A percentile compares a stretch with the other conserved stretches of the same genome.
Evolutionary conservation across 2,888 invertebrate species (phyloP).

Genomic region (Ochropacha duplaris): DNA sequence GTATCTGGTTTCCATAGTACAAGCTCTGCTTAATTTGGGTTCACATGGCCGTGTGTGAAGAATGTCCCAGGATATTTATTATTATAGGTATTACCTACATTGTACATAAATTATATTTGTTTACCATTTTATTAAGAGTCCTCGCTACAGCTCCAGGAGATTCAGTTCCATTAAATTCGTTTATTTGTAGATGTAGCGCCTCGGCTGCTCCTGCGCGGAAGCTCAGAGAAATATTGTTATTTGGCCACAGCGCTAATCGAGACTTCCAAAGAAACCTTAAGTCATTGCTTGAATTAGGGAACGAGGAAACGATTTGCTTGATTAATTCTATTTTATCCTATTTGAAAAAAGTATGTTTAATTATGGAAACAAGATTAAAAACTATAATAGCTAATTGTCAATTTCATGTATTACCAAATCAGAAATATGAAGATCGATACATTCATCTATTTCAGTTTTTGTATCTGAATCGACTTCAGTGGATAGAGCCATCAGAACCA

Average conservation of each 20-base stretch:
- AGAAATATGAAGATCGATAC: constrained; percentile 42
- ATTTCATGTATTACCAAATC: constrained; percentile 44
- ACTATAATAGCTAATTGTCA: too few species aligned
- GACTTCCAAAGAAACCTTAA: constrained; percentile 60
- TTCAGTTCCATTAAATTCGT: constrained; percentile 49
- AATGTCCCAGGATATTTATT: too few species aligned
- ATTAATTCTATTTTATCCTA: constrained; percentile 60
- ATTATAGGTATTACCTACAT: too few species aligned
- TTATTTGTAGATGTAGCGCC: constrained; percentile 42
- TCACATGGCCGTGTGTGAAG: too few species aligned
- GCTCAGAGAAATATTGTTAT: constrained; percentile 27
- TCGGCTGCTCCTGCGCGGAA: constrained; percentile 40
- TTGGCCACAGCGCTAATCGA: constrained; percentile 51
- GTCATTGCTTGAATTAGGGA: constrained; percentile 49
- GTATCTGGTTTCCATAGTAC: too few species aligned
- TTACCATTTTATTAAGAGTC: constrained; percentile 63
- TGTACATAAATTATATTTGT: background rate
- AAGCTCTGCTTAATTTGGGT: too few species aligned
- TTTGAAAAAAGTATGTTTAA: constrained; percentile 8
- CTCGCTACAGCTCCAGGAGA: constrained; percentile 41
- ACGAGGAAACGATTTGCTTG: constrained; percentile 41
- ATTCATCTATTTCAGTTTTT: constrained; percentile 55
- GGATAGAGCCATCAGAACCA: constrained; percentile 58
- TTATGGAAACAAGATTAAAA: background rate
- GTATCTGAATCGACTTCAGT: constrained; percentile 57